Evolutionary conservation across 1,140 invertebrate genomes (phyloP), one percentile per base, ranked within the genome.

Genomic region (Papilio helenus): DNA sequence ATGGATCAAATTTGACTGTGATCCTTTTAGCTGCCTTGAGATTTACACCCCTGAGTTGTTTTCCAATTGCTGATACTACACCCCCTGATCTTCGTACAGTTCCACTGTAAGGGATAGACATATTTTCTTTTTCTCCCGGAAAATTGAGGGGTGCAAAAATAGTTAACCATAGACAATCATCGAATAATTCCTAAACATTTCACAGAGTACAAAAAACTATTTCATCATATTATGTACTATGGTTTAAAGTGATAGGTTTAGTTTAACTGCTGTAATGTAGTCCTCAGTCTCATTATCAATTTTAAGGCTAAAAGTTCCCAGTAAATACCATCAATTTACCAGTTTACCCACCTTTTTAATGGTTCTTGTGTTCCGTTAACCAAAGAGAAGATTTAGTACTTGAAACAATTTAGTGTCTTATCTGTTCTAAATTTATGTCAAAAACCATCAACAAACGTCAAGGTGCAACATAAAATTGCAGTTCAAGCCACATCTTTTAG

Each of bases 1-100:
- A 98, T 8, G 98, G 98, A 95, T 98, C 98, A 86, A 98, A 98
- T 87, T 96, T 96, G 68, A 98, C 96, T 18, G 95, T 95, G 79
- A 98, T 96, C 90, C 96, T 96, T 86, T 97, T 97, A 0, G 97
- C 96, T n/a, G 97, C 97, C 92, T 97, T 97, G 23, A 98, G 95
- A 95, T 97, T 97, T 10, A 98, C 87, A 78, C 85, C 82, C 86
- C 95, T 96, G 65, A 97, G 81, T 90, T 98, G 96, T 90, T 97
- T 97, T 65, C 87, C 91, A 79, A 97, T 96, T 58, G 96, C 96
- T 85, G 96, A 96, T 46, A 96, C 92, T 29, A 97, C 79, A 51
- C 97, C 97, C 20, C 90, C 94, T 0, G 96, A 96, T 78, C 96
- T 95, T 76, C 90, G 92, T 46, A 96, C 87, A 20, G 95, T 95